A percentile compares a stretch with the other conserved stretches of the same genome.
phyloP scores from a whole-genome alignment of 2,113 vertebrate genomes.

The Cryptomyrus ogoouensis region DNA sequence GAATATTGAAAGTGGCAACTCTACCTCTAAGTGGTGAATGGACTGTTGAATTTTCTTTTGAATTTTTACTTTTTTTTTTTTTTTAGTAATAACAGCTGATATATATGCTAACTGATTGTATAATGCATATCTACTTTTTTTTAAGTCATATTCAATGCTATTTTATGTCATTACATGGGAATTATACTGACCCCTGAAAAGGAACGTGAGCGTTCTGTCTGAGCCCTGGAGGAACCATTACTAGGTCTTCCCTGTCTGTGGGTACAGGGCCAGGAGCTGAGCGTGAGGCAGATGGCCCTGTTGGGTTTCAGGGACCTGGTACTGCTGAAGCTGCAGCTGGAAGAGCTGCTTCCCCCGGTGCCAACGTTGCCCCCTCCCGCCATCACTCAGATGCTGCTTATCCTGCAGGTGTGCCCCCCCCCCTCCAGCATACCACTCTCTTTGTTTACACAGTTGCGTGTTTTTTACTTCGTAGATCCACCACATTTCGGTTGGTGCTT shows the following conservation, averaged over 20 bases:
- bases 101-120: not conserved
- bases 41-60: not conserved
- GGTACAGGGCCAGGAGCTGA: slow-evolving; percentile 83
- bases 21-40: too few relatives aligned
- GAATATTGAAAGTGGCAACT: too few relatives aligned
- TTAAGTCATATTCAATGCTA: not conserved
- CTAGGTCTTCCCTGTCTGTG: not conserved
- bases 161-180: not conserved
- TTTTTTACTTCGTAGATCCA: not conserved
- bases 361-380: slow-evolving; percentile 61
- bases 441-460: not conserved
- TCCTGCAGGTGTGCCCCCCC: slow-evolving; percentile 71
- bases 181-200: not conserved
- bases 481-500: not conserved
- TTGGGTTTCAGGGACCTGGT: slow-evolving; percentile 87
- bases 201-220: not conserved
- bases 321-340: slow-evolving; percentile 75
- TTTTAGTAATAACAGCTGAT: not conserved
- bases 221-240: not conserved
- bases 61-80: not conserved
- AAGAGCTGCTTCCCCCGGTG: slow-evolving; percentile 62
- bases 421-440: not conserved
- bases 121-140: not conserved
- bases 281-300: slow-evolving; percentile 85
- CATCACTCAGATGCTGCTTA: slow-evolving; percentile 86